Percentiles rank a stretch among this genome's conserved stretches.
Evolutionary conservation across 2,888 invertebrate genomes (phyloP).

Genomic region (Conops quadrifasciatus): DNA sequence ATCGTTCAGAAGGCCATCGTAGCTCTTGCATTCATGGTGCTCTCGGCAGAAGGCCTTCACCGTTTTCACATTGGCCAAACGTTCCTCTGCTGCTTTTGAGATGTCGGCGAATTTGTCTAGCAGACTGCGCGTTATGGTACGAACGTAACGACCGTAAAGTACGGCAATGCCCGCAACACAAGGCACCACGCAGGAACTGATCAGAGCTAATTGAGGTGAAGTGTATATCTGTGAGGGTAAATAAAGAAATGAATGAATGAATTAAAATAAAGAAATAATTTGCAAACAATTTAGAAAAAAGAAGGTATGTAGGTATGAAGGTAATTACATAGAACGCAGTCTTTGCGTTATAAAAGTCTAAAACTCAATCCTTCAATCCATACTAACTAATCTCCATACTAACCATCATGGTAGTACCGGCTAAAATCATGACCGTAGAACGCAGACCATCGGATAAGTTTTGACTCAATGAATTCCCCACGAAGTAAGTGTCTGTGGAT

Average conservation of each 20-base stretch:
- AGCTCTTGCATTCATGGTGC: slow-evolving; percentile 75
- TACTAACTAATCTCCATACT: slow-evolving; percentile 20
- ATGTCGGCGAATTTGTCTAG: slow-evolving; percentile 75
- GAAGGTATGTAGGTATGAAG: too few species aligned
- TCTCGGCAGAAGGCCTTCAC: slow-evolving; percentile 94
- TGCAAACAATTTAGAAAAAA: too few species aligned
- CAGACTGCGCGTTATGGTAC: slow-evolving; percentile 82
- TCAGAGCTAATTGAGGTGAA: slow-evolving; percentile 85
- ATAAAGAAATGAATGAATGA: not conserved
- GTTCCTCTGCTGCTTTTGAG: slow-evolving; percentile 86
- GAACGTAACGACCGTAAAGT: slow-evolving; percentile 83
- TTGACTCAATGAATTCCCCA: slow-evolving; percentile 89
- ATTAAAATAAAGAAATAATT: not conserved
- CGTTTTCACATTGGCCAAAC: slow-evolving; percentile 89
- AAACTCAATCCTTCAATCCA: too few species aligned
- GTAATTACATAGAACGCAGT: too few species aligned
- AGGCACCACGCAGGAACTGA: slow-evolving; percentile 89
- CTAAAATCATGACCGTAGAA: slow-evolving; percentile 84
- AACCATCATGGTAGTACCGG: slow-evolving; percentile 96
- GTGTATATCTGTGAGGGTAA: slow-evolving; percentile 78
- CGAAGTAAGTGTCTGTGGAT: slow-evolving; percentile 88
- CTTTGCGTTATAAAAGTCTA: too few species aligned
- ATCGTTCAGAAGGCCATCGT: slow-evolving; percentile 73
- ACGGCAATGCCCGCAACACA: slow-evolving; percentile 87
- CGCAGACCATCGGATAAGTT: slow-evolving; percentile 95